These are phyloP conservation scores for Hyposoter didymator DNA, from an alignment of 2,888 invertebrate species.

Conservation along the genomic window DNA sequence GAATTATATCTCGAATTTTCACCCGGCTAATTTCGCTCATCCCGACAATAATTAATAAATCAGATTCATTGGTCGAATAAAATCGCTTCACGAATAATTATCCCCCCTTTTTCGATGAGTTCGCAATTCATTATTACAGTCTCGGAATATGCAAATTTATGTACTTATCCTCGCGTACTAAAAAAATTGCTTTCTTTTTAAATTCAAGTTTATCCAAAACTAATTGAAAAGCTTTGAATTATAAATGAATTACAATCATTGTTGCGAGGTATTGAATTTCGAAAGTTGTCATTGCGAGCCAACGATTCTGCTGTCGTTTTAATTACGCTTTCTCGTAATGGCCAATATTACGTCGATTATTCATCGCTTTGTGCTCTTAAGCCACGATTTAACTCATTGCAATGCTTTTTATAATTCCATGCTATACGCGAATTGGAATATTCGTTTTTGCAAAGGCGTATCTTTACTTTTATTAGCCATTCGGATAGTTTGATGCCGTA, in stretches of 20 bases:
- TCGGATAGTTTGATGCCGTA: constrained; percentile 20
- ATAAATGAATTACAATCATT: not conserved
- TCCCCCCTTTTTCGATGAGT: not conserved
- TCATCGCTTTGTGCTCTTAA: not conserved
- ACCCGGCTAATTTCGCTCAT: constrained; percentile 3
- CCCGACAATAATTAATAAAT: constrained; percentile 38
- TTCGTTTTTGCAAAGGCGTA: not conserved
- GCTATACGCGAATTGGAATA: not conserved
- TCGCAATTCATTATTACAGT: not conserved
- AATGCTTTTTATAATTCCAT: not conserved
- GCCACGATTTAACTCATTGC: not conserved
- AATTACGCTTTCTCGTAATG: not conserved
- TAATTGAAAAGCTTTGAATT: not conserved
- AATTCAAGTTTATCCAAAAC: not conserved
- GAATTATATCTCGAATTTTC: constrained; percentile 45
- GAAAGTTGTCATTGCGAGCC: not conserved
- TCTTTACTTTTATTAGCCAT: constrained; percentile 4
- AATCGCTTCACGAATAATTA: constrained; percentile 44
- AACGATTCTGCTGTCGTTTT: not conserved
- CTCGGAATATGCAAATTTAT: not conserved
- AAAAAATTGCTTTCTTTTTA: not conserved
- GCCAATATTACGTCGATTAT: not conserved
- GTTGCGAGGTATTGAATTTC: not conserved
- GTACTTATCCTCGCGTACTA: not conserved
- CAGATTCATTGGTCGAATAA: constrained; percentile 18